A percentile compares a stretch with the other conserved stretches of the same genome.
Conservation (phyloP, 2,113 vertebrate species). For the Charina bottae region DNA sequence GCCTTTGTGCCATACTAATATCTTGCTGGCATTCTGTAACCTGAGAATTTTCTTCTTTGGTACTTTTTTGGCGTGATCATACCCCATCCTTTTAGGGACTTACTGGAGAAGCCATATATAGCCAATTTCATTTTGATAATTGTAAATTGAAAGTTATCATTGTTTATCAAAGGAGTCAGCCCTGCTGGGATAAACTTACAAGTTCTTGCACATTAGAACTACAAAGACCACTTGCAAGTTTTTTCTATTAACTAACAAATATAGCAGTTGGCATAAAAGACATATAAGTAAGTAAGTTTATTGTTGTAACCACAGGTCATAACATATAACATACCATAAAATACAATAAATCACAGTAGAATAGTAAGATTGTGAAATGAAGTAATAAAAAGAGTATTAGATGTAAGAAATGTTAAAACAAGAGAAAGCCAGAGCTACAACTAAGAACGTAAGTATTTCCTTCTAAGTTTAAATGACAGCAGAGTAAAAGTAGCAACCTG, state of each 20-base stretch:
- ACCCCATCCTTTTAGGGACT: neutral
- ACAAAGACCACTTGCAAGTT: neutral
- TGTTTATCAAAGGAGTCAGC: neutral
- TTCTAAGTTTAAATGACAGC: neutral
- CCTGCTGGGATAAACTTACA: neutral
- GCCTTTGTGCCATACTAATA: neutral
- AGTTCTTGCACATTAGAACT: conserved; percentile 26
- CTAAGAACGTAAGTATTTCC: neutral
- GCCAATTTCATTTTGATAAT: neutral
- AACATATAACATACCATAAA: neutral
- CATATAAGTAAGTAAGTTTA: no score
- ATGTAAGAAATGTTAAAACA: neutral
- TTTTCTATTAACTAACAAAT: neutral
- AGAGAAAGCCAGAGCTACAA: neutral
- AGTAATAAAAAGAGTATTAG: neutral
- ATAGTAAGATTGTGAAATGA: neutral
- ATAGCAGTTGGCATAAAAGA: no score
- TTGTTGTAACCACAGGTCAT: no score
- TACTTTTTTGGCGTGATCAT: neutral
- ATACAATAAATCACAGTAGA: neutral
- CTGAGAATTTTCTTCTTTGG: neutral
- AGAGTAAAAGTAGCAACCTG: neutral
- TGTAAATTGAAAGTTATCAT: neutral
- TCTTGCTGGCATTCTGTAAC: neutral
- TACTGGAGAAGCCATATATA: neutral